Conservation (phyloP, 2,888 invertebrate genomes). For the Protophormia terraenovae region DNA sequence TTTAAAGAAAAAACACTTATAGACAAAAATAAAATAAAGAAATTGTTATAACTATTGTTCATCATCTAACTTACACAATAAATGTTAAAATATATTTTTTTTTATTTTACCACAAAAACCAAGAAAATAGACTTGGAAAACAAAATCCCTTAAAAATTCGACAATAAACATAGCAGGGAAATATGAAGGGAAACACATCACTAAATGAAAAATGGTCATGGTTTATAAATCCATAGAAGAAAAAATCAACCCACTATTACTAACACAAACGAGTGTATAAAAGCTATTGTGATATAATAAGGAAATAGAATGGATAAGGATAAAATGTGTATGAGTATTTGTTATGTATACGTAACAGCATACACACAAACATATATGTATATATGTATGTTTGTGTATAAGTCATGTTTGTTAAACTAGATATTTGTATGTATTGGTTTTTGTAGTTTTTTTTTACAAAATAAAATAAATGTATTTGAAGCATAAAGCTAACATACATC, state of each 20-base stretch:
- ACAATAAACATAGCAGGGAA: not conserved
- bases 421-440: not conserved
- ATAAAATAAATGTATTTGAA: slow-evolving; percentile 53
- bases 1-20: not conserved
- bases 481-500: slow-evolving; percentile 53
- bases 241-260: not conserved
- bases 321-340: slow-evolving; percentile 17
- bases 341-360: not conserved
- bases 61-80: slow-evolving; percentile 29
- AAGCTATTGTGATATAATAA: slow-evolving; percentile 43
- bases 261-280: slow-evolving; percentile 11
- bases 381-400: not conserved
- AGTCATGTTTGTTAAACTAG: slow-evolving; percentile 21
- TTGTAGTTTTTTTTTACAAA: slow-evolving; percentile 14
- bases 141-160: slow-evolving; percentile 23
- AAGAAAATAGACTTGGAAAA: not conserved
- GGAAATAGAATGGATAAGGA: slow-evolving; percentile 27
- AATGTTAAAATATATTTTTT: not conserved
- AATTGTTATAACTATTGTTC: not conserved
- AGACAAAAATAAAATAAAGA: not conserved
- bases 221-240: slow-evolving; percentile 21
- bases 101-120: not conserved
- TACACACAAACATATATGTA: not conserved
- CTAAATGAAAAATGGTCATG: slow-evolving; percentile 58
- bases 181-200: slow-evolving; percentile 6